A percentile compares a stretch with the other conserved stretches of the same genome.
phyloP scores from a whole-genome alignment of 2,113 vertebrate species.

The Cyphomyrus discorhynchus region DNA sequence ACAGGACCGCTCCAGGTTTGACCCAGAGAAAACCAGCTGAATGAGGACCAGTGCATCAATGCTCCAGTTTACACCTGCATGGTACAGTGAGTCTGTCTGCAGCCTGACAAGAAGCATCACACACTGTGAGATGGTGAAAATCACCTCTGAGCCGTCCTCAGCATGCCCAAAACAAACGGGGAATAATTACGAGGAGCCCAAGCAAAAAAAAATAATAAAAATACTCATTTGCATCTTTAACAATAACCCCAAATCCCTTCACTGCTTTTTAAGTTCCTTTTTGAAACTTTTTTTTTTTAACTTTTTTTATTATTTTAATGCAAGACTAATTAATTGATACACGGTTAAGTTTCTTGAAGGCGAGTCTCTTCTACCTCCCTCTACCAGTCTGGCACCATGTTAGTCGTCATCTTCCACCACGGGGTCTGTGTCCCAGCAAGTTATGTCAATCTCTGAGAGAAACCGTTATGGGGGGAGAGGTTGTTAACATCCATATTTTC shows the following conservation, averaged over 20 bases:
- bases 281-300: constrained; percentile 38
- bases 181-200: constrained; percentile 48
- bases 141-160: not conserved
- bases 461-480: not conserved
- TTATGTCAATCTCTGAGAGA: constrained; percentile 88
- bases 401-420: constrained; percentile 83
- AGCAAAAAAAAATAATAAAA: not conserved
- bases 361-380: constrained; percentile 48
- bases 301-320: constrained; percentile 44
- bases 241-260: constrained; percentile 44
- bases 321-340: constrained; percentile 51
- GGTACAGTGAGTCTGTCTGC: not conserved
- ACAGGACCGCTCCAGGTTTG: not conserved
- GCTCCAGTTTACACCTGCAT: not conserved
- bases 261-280: constrained; percentile 42
- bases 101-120: constrained; percentile 16
- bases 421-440: constrained; percentile 91
- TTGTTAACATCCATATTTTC: not conserved
- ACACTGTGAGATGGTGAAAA: not conserved
- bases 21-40: not conserved
- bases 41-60: not conserved
- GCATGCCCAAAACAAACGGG: constrained; percentile 42
- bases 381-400: constrained; percentile 31
- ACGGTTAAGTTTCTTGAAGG: constrained; percentile 46
- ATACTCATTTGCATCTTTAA: constrained; percentile 46